These are phyloP conservation scores for Elgonia sp. DNA, from an alignment of 2,888 invertebrate genomes.

Conservation along the genomic window DNA sequence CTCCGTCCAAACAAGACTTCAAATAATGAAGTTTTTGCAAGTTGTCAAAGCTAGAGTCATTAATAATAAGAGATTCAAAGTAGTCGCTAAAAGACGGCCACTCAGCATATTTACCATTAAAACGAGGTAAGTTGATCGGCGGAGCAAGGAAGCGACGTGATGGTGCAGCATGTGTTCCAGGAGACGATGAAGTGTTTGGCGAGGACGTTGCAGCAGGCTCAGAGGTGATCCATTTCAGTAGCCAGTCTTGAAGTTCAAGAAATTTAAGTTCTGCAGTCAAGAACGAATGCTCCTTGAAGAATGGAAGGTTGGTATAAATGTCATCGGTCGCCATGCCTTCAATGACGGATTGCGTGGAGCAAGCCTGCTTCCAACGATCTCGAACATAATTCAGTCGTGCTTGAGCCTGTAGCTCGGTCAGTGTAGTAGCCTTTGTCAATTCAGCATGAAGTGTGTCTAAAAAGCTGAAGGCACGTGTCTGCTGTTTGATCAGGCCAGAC, in stretches of 20 bases:
- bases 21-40: constrained; percentile 33
- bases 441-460: not conserved
- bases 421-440: not conserved
- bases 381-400: not conserved
- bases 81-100: constrained; percentile 32
- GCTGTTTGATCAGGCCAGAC: no score
- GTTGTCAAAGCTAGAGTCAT: constrained; percentile 18
- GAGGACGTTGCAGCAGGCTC: not conserved
- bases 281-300: not conserved
- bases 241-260: not conserved
- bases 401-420: not conserved
- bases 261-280: not conserved
- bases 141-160: not conserved
- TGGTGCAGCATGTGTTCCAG: not conserved
- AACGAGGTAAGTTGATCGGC: not conserved
- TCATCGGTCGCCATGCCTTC: not conserved
- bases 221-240: not conserved
- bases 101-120: constrained; percentile 24
- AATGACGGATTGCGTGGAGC: not conserved
- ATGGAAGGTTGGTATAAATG: not conserved
- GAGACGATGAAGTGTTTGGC: not conserved
- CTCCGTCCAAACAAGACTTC: constrained; percentile 37
- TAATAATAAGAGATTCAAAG: constrained; percentile 22
- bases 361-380: not conserved
- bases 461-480: not conserved